phyloP scores from a whole-genome alignment of 2,888 invertebrate species.

The Lithophane ornitopus region DNA sequence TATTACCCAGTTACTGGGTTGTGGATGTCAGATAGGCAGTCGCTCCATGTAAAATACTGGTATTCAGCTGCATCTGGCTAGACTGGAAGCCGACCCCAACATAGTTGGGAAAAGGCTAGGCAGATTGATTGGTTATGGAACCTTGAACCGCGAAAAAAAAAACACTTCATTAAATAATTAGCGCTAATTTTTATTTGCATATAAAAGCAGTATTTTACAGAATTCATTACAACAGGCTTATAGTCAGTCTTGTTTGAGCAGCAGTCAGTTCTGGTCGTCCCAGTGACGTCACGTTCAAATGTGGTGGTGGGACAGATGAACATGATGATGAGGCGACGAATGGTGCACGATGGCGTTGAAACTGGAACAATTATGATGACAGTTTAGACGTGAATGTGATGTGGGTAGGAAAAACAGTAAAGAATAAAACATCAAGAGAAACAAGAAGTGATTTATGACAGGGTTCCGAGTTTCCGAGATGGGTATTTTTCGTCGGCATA shows the following conservation, averaged over 20 bases:
- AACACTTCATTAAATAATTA: slow-evolving; percentile 31
- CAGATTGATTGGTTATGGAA: neutral
- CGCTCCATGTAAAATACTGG: too few relatives aligned
- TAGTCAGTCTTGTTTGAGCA: slow-evolving; percentile 50
- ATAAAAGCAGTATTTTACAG: slow-evolving; percentile 40
- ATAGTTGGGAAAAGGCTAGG: too few relatives aligned
- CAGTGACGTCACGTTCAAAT: slow-evolving; percentile 66
- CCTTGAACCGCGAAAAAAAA: neutral
- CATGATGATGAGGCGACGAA: slow-evolving; percentile 88
- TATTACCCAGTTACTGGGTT: too few relatives aligned
- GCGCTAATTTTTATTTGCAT: slow-evolving; percentile 63
- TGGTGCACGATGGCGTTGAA: slow-evolving; percentile 92
- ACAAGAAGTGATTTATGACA: too few relatives aligned
- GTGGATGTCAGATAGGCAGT: too few relatives aligned
- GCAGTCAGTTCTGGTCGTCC: slow-evolving; percentile 26
- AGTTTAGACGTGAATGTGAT: neutral
- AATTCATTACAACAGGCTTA: slow-evolving; percentile 42
- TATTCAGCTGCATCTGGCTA: too few relatives aligned
- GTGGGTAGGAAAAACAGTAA: neutral
- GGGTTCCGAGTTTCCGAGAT: too few relatives aligned
- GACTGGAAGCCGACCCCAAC: too few relatives aligned
- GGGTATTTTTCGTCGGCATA: neutral
- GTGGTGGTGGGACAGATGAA: slow-evolving; percentile 85
- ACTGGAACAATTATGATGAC: slow-evolving; percentile 77
- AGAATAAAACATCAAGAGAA: neutral